A percentile compares a stretch with the other conserved stretches of the same genome.
Evolutionary conservation across 1,140 invertebrate species (phyloP).

Genomic region (Hycleus cichorii): DNA sequence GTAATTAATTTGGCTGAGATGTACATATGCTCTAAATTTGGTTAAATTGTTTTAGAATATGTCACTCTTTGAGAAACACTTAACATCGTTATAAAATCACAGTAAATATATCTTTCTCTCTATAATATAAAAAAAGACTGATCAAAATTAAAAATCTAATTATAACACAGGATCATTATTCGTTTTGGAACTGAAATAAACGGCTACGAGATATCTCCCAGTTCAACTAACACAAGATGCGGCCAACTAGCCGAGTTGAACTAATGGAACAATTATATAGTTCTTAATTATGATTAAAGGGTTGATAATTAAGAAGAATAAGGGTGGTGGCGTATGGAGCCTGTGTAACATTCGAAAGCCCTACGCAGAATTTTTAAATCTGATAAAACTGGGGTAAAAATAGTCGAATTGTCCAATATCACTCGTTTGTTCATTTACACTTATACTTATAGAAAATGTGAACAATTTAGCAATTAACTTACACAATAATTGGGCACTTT

Average conservation of each 20-base stretch:
- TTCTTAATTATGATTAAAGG: slow-evolving; percentile 23
- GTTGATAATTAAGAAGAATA: not conserved
- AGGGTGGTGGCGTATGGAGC: slow-evolving; percentile 13
- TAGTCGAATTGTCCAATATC: slow-evolving; percentile 10
- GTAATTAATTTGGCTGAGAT: too few relatives aligned
- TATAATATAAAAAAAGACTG: slow-evolving; percentile 25
- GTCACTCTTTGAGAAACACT: slow-evolving; percentile 21
- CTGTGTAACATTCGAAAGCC: slow-evolving; percentile 12
- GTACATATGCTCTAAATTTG: too few relatives aligned
- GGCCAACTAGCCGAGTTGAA: slow-evolving; percentile 32
- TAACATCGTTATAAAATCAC: slow-evolving; percentile 35
- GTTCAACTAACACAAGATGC: slow-evolving; percentile 27
- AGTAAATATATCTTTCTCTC: slow-evolving; percentile 23
- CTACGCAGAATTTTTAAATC: slow-evolving; percentile 5
- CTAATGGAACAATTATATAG: slow-evolving; percentile 20
- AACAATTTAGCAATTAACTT: not conserved
- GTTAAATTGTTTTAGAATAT: slow-evolving; percentile 2
- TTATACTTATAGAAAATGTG: not conserved
- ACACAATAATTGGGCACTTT: not conserved
- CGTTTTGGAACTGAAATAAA: slow-evolving; percentile 25
- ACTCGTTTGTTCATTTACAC: not conserved
- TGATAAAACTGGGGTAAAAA: not conserved
- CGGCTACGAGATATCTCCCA: slow-evolving; percentile 33
- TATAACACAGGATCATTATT: slow-evolving; percentile 26
- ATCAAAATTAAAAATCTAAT: slow-evolving; percentile 2